phyloP scores from a whole-genome alignment of 2,797 vertebrate species.

The Malurus leucopterus region DNA sequence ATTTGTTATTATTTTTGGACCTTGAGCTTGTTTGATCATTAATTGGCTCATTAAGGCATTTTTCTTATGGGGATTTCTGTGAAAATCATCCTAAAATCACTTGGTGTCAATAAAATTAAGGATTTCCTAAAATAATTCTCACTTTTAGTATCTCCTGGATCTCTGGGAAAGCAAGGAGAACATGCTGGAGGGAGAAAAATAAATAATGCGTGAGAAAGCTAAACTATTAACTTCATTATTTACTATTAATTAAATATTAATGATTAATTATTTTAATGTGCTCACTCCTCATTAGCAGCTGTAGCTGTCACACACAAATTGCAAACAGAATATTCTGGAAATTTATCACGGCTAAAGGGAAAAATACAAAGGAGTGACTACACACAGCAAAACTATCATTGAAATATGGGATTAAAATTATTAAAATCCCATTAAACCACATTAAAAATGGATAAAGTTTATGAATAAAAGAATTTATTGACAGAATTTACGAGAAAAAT shows the following conservation, averaged over 20 bases:
- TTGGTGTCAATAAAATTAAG: neutral
- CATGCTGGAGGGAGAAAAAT: neutral
- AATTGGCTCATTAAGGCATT: neutral
- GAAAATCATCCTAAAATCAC: neutral
- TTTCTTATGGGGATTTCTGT: neutral
- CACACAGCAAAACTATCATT: neutral
- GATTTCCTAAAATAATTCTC: neutral
- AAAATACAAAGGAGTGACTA: neutral
- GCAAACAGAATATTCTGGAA: neutral
- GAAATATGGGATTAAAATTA: neutral
- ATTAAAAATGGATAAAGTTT: neutral
- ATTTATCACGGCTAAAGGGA: neutral
- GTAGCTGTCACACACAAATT: neutral
- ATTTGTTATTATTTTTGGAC: neutral
- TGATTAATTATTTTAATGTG: neutral
- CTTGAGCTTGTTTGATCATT: neutral
- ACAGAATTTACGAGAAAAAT: accelerated
- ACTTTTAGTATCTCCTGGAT: neutral
- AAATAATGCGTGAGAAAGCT: neutral
- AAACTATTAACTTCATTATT: neutral
- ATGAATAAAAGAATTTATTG: neutral
- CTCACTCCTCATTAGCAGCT: neutral
- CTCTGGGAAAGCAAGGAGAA: neutral
- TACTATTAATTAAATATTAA: too few species aligned
- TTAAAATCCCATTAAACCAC: neutral